Evolutionary conservation across 2,888 invertebrate genomes (phyloP), one percentile per base, ranked within the genome.

Genomic region (Hypercompe scribonia): DNA sequence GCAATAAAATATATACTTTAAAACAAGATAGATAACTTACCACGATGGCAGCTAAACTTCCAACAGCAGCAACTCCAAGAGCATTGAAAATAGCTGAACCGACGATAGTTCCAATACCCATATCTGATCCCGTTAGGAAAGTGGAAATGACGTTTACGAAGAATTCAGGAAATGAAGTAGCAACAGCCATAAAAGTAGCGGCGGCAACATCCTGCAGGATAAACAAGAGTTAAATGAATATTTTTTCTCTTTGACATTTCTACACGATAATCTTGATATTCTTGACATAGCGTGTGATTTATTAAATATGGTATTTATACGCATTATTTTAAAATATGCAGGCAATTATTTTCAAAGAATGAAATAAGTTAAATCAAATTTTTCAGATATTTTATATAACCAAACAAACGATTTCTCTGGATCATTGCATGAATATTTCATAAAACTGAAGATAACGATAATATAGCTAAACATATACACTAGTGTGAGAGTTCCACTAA

Each of bases 121-220:
- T 97, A 86, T 98, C 98, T 0, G 98, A 98, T 80, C 97, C 95
- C 0, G 98, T 97, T 21, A 98, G 92, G 85, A 98, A 98, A 0
- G 98, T 98, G 7, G 98, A 98, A 68, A 99, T 98, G 58, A 99
- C 96, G 88, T 98, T 99, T 64, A 99, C 98, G 92, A 99, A 99
- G 78, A 99, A 97, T 93, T 99, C 99, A 0, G 99, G 99, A 80
- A 98, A 98, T 28, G 99, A 98, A 1, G 99, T 99, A 7, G 99
- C 99, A 0, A 99, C 97, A 0, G 99, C 98, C 98, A 99, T 99
- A 86, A 99, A 99, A 0, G 99, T 99, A 4, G 99, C 99, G 0
- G 99, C 99, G 0, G 99, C 99, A 24, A 99, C 98, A 93, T 99
- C 99, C 95, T 97, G 92, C 34, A 87, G 90, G 74, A 42, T 8